Conservation (phyloP, 1,140 invertebrate genomes). For the Gonioctena quinquepunctata region DNA sequence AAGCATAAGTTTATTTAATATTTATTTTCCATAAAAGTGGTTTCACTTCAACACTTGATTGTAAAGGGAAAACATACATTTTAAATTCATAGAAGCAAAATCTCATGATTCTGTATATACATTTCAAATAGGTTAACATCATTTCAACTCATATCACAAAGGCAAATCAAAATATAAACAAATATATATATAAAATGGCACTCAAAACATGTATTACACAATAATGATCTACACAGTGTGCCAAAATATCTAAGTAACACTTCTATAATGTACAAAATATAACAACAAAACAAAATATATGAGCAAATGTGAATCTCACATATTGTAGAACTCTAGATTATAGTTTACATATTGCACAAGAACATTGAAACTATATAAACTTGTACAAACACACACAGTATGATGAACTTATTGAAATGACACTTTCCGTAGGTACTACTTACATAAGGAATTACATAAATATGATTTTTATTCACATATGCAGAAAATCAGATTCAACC, state of each 20-base stretch:
- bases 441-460: constrained; percentile 36
- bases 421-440: constrained; percentile 29
- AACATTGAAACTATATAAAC: constrained; percentile 34
- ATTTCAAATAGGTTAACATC: constrained; percentile 35
- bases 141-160: constrained; percentile 33
- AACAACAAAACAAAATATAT: constrained; percentile 15
- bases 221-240: constrained; percentile 5
- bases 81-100: constrained; percentile 44
- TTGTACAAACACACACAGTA: constrained; percentile 38
- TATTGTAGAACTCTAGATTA: constrained; percentile 27
- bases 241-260: constrained; percentile 11
- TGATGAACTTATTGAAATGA: constrained; percentile 31
- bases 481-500: constrained; percentile 3
- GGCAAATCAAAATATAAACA: constrained; percentile 19
- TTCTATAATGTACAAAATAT: constrained; percentile 23
- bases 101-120: constrained; percentile 35
- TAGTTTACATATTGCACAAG: constrained; percentile 41
- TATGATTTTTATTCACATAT: constrained; percentile 28
- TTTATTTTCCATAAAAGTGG: constrained; percentile 50
- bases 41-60: constrained; percentile 51
- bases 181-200: constrained; percentile 18
- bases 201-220: constrained; percentile 6
- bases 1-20: constrained; percentile 23
- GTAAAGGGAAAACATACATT: constrained; percentile 49
- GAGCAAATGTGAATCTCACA: constrained; percentile 19